Evolutionary conservation across 2,113 vertebrate genomes (phyloP).

Genomic region (Eulemur rufifrons): DNA sequence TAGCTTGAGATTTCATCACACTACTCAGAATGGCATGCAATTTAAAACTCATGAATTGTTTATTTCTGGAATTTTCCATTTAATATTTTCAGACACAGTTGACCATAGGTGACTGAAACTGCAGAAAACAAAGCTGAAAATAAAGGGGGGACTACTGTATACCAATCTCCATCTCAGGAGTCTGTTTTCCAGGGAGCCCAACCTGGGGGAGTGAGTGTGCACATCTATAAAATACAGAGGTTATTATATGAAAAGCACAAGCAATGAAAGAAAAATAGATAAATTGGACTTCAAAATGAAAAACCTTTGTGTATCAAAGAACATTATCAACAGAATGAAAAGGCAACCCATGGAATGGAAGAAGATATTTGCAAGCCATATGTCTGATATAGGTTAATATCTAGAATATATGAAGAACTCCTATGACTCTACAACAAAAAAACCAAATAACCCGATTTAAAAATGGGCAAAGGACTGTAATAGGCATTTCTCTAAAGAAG

Average conservation of each 20-base stretch:
- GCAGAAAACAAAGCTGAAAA: not conserved
- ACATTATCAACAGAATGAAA: not conserved
- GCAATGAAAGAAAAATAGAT: not conserved
- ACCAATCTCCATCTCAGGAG: not conserved
- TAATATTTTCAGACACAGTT: not conserved
- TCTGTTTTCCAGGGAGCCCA: not conserved
- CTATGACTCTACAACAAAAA: not conserved
- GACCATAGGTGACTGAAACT: not conserved
- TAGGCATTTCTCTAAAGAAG: not conserved
- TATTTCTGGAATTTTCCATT: not conserved
- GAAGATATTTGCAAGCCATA: not conserved
- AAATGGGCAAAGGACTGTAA: not conserved
- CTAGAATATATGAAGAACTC: not conserved
- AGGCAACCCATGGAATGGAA: not conserved
- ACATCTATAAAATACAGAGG: not conserved
- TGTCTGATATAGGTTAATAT: not conserved
- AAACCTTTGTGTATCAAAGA: not conserved
- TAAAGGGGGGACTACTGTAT: not conserved
- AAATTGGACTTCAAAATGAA: not conserved
- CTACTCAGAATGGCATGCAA: not conserved
- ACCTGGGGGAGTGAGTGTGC: not conserved
- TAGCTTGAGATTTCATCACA: not conserved
- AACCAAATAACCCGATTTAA: not conserved
- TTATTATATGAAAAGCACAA: not conserved
- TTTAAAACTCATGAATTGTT: not conserved